These are phyloP conservation scores for Catostylus mosaicus DNA, from an alignment of 30 jellyfish, hydroid and myxozoan genomes.

Conservation along the genomic window DNA sequence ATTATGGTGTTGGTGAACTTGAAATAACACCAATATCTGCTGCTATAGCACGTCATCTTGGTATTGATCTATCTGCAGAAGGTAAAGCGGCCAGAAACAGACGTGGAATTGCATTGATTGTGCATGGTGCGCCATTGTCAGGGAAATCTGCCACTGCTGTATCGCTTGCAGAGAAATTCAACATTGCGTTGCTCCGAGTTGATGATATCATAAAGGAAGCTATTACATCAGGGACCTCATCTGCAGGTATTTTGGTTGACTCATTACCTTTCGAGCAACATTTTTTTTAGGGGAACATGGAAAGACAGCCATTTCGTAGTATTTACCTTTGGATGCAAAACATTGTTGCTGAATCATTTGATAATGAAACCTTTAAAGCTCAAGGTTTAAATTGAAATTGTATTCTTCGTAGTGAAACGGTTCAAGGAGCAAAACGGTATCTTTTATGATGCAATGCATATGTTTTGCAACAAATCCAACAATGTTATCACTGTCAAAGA, in stretches of 20 bases:
- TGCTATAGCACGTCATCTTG: slow-evolving; percentile 97
- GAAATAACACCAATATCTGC: slow-evolving; percentile 98
- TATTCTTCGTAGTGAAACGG: too few relatives aligned
- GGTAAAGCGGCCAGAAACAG: slow-evolving; percentile 97
- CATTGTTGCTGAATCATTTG: too few relatives aligned
- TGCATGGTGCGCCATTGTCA: slow-evolving; percentile 97
- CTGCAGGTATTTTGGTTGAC: slow-evolving; percentile 88
- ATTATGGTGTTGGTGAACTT: slow-evolving; percentile 91
- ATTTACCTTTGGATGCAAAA: too few relatives aligned
- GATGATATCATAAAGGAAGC: slow-evolving; percentile 91
- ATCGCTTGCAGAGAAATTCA: slow-evolving; percentile 77
- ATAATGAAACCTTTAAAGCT: too few relatives aligned
- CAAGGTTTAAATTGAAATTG: too few relatives aligned
- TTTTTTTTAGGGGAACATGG: neutral
- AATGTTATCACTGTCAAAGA: too few relatives aligned
- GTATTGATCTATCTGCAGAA: slow-evolving; percentile 91
- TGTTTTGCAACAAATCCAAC: too few relatives aligned
- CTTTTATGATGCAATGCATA: too few relatives aligned
- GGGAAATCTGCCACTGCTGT: slow-evolving; percentile 98
- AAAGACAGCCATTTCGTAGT: neutral
- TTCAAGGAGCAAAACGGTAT: too few relatives aligned
- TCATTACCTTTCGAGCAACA: too few relatives aligned
- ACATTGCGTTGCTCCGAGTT: slow-evolving; percentile 59
- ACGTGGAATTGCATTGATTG: slow-evolving; percentile 91
- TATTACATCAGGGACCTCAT: slow-evolving; percentile 71